Evolutionary conservation across 2,888 invertebrate genomes (phyloP), one percentile per base, ranked within the genome.

Genomic region (Pterostichus niger): DNA sequence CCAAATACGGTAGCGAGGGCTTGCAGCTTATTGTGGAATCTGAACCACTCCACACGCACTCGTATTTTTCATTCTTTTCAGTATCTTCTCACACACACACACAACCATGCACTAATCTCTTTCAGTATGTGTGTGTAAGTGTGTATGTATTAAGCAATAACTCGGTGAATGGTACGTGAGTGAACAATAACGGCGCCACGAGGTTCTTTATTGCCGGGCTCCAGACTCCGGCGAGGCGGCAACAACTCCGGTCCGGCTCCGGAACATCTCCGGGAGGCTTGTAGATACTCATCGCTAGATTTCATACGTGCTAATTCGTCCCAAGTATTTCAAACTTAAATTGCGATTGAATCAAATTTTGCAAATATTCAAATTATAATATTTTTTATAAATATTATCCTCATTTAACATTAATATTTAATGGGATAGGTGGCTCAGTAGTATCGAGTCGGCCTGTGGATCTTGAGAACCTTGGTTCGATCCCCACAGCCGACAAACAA

Each of bases 111-210:
- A 56, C 24, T 24, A 24, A 24, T 24, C 24, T 24, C 24, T 24
- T 24, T 24, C 24, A 24, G 1, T 24, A 10, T 49, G 49, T n/a
- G 54, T 56, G 15, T 15, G 17, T 56, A 17, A 6, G 24, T 24
- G 59, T 56, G 24, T 59, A 11, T 59, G 59, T 31, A 24, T 10
- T 11, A 24, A 24, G 59, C 24, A 59, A 59, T 59, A 59, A 59
- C 59, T 59, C 24, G 59, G 59, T 24, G 13, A 54, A 24, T 59
- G 17, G 31, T 59, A 59, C 59, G 59, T 59, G 59, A 24, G 59
- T 31, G 59, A 31, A 59, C 59, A 59, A 59, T 59, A 59, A 59
- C 24, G 59, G 59, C 59, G 59, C 59, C 59, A 11, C 24, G 11
- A 59, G 9, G 31, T 10, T 40, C 59, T 59, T 59, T 59, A 59